Evolutionary conservation across 2,797 vertebrate species (phyloP).

Genomic region (Steatocranus sp.): DNA sequence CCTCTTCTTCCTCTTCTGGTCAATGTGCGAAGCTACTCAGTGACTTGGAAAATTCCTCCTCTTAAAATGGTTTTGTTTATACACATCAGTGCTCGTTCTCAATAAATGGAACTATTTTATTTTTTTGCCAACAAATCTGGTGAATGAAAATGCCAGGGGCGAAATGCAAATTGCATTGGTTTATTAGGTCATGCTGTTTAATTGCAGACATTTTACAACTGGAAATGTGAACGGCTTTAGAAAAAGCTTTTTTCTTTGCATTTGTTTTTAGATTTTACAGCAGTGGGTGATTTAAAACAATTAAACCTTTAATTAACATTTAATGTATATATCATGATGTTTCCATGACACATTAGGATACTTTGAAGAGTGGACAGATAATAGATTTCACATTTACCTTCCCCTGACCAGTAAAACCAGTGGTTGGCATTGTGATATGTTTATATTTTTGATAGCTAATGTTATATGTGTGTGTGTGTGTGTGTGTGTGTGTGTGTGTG

Average conservation of each 20-base stretch:
- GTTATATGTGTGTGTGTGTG: not conserved
- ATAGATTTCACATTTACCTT: not conserved
- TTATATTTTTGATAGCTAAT: not conserved
- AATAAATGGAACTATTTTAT: slow-evolving; percentile 8
- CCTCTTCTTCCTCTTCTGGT: slow-evolving; percentile 39
- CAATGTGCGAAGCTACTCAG: slow-evolving; percentile 29
- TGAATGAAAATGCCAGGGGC: not conserved
- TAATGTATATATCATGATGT: not conserved
- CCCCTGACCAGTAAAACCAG: not conserved
- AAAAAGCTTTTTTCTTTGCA: not conserved
- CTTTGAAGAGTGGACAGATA: not conserved
- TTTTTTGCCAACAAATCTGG: not conserved
- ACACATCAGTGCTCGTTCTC: slow-evolving; percentile 7
- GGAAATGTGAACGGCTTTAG: not conserved
- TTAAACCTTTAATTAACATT: not conserved
- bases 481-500: not conserved
- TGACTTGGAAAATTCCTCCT: slow-evolving; percentile 47
- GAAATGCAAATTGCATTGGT: not conserved
- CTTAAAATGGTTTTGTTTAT: slow-evolving; percentile 38
- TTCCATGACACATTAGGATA: not conserved
- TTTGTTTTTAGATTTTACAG: not conserved
- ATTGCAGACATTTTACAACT: not conserved
- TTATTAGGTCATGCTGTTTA: not conserved
- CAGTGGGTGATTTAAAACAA: not conserved
- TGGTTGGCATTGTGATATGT: not conserved